Base-by-base conservation (phyloP, 2,888 invertebrate species). In the Ichneumoninae sp. region DNA sequence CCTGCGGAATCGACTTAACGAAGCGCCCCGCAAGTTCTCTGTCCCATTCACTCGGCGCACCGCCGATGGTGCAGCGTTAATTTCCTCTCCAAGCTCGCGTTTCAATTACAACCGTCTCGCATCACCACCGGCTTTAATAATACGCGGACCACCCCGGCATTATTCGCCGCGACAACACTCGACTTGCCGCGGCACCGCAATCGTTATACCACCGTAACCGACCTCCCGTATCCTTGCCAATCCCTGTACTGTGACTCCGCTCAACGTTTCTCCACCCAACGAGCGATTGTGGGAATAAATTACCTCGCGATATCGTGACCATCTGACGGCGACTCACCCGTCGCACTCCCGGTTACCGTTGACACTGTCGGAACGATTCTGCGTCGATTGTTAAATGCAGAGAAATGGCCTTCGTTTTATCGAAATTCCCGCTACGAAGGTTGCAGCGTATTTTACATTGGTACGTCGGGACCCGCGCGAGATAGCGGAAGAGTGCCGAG, bases 101-200 rank as follows among this genome's bases (percentile, higher is more conserved):
- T 81, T 81, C 69, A 81, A 76, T 81, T 76, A 81, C 52, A 52
- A 70, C 52, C 36, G 33, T 47, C 75, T 70, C 36, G 40, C 33
- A 66, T 71, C 74, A 74, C 40, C 30, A 22, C 44, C 16, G 2
- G 47, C 16, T 44, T 60, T 63, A 50, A 81, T 60, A 81, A 81
- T 81, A 19, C 44, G 26, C 22, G 22, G 13, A 63, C n/a, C 50
- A n/a, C 30, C 50, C n/a, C 10, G 22, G 36, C 22, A 50, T 54
- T 70, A 60, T 70, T 52, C 44, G 63, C 19, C 74, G 13, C 13
- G 63, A 1, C 22, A 26, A 47, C 47, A 33, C n/a, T 36, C 19
- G 22, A 40, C 50, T 50, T 52, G 33, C 63, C 47, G 63, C 50
- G 3, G 36, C 50, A n/a, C n/a, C 63, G 65, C 63, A 65, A 75